A percentile compares a stretch with the other conserved stretches of the same genome.
These are phyloP conservation scores for Ptyas mucosa DNA, from an alignment of 2,113 vertebrate genomes.

Conservation along the genomic window DNA sequence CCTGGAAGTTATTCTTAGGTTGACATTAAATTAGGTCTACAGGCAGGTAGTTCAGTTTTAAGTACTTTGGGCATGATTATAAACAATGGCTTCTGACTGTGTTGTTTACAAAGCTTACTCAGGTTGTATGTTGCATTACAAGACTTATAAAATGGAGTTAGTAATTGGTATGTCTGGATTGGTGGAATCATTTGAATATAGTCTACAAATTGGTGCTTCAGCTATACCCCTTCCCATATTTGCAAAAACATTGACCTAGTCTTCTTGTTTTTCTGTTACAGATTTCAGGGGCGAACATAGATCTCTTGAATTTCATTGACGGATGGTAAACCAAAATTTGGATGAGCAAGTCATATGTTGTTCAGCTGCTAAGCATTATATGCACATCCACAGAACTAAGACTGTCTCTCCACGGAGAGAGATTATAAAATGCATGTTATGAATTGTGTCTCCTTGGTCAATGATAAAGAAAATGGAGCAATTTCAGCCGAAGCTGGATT, in stretches of 20 bases:
- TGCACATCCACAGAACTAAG: conserved; percentile 51
- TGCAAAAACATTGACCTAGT: not conserved
- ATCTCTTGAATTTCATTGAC: not conserved
- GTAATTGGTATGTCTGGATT: not conserved
- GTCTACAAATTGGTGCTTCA: not conserved
- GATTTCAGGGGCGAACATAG: conserved; percentile 53
- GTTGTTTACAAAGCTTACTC: not conserved
- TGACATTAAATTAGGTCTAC: not conserved
- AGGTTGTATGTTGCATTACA: not conserved
- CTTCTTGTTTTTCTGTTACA: conserved; percentile 28
- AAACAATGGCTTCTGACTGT: not conserved
- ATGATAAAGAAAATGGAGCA: conserved; percentile 82
- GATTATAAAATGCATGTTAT: conserved; percentile 85
- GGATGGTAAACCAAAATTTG: conserved; percentile 24
- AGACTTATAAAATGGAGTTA: not conserved
- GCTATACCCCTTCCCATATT: rapidly evolving
- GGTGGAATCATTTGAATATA: not conserved
- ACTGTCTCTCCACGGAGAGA: conserved; percentile 57
- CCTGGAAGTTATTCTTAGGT: not conserved
- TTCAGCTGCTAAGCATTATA: conserved; percentile 33
- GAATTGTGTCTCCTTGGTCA: conserved; percentile 82
- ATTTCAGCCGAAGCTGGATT: conserved; percentile 69
- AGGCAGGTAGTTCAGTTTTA: not conserved
- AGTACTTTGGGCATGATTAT: not conserved
- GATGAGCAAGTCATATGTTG: conserved; percentile 1